A percentile compares a stretch with the other conserved stretches of the same genome.
These are phyloP conservation scores for Masnerella sp. DNA, from an alignment of 2,888 invertebrate genomes.

Conservation along the genomic window DNA sequence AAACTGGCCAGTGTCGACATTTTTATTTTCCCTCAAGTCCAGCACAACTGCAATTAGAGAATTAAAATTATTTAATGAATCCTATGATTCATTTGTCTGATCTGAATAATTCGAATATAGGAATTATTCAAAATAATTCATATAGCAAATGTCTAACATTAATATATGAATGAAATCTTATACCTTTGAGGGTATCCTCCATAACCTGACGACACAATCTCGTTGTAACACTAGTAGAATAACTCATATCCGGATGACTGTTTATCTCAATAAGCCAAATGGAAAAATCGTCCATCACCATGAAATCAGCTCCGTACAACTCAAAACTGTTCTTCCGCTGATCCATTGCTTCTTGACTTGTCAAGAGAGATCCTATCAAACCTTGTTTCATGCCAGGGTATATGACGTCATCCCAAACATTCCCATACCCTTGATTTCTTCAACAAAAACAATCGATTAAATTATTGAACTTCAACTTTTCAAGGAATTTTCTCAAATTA, in stretches of 20 bases:
- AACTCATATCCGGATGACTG: constrained; percentile 93
- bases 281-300: constrained; percentile 91
- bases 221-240: constrained; percentile 93
- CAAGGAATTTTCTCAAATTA: too few species aligned
- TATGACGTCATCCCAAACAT: constrained; percentile 90
- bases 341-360: constrained; percentile 92
- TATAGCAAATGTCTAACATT: too few species aligned
- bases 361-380: constrained; percentile 88
- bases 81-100: too few species aligned
- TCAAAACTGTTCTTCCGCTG: constrained; percentile 91
- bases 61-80: background rate
- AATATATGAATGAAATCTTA: too few species aligned
- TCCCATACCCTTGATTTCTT: constrained; percentile 86
- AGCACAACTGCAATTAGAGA: constrained; percentile 82
- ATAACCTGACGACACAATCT: constrained; percentile 91
- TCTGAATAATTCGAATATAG: too few species aligned
- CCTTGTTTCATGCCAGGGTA: constrained; percentile 93
- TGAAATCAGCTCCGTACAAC: constrained; percentile 96
- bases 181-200: constrained; percentile 93
- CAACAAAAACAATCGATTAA: constrained; percentile 32
- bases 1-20: constrained; percentile 89
- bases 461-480: background rate
- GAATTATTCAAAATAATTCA: too few species aligned
- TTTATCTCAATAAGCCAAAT: constrained; percentile 98
- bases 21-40: constrained; percentile 84